phyloP scores from a whole-genome alignment of 2,113 vertebrate genomes.

The Eonycteris spelaea region DNA sequence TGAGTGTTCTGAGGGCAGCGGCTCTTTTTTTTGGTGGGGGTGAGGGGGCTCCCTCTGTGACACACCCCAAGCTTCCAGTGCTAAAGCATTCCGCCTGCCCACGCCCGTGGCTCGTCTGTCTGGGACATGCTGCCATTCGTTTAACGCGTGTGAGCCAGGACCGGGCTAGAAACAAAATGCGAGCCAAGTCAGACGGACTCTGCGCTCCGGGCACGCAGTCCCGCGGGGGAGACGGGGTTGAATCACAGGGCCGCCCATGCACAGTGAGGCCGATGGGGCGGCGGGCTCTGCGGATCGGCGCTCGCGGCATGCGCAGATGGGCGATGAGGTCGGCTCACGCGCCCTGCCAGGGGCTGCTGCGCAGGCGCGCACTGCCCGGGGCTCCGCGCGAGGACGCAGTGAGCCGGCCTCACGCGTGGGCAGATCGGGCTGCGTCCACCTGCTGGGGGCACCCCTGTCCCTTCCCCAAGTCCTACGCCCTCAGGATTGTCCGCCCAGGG shows the following conservation, averaged over 20 bases:
- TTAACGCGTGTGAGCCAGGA: not conserved
- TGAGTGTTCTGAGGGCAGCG: too few species aligned
- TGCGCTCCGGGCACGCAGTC: not conserved
- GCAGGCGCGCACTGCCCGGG: not conserved
- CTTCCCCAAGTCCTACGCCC: too few species aligned
- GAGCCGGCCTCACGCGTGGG: too few species aligned
- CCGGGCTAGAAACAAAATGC: not conserved
- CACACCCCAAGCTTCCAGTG: not conserved
- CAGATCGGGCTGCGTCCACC: not conserved
- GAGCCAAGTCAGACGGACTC: not conserved
- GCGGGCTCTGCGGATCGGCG: too few species aligned
- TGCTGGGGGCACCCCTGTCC: rapidly evolving
- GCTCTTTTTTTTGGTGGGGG: too few species aligned
- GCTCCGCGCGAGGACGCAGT: too few species aligned
- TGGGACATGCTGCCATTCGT: not conserved
- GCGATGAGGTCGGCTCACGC: too few species aligned
- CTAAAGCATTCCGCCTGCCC: not conserved
- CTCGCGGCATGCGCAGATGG: not conserved
- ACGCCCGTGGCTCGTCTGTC: not conserved
- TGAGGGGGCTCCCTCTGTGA: not conserved
- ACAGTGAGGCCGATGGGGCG: not conserved
- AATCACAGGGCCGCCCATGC: not conserved
- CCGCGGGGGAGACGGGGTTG: not conserved
- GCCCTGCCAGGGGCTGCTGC: too few species aligned
- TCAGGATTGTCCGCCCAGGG: not conserved